Conservation (phyloP, 2,888 invertebrate genomes). For the Aleiodes leptofemur region DNA sequence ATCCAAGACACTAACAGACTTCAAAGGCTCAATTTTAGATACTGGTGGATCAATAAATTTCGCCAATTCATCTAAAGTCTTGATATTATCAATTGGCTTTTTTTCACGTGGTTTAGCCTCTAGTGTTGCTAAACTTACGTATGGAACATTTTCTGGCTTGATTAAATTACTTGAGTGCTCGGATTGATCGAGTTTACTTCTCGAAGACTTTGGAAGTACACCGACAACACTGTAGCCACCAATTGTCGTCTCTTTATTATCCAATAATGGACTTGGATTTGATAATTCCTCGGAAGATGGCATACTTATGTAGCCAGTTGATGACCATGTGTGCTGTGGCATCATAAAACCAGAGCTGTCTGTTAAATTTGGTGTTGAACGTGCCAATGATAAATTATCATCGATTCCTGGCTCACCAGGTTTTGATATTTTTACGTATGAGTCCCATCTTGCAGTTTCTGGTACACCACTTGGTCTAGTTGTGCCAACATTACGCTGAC, state of each 20-base stretch:
- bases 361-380: constrained; percentile 72
- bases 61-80: constrained; percentile 60
- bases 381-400: constrained; percentile 69
- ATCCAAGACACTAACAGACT: neutral
- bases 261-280: constrained; percentile 69
- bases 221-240: constrained; percentile 68
- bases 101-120: constrained; percentile 63
- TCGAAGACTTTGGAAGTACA: constrained; percentile 58
- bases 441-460: constrained; percentile 67
- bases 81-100: constrained; percentile 54
- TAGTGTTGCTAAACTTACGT: constrained; percentile 65
- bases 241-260: constrained; percentile 60
- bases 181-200: constrained; percentile 57
- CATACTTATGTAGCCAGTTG: constrained; percentile 71
- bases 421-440: constrained; percentile 69
- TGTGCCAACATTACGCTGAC: constrained; percentile 69
- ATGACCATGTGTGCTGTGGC: constrained; percentile 70
- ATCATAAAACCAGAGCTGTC: constrained; percentile 65
- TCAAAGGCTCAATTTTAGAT: constrained; percentile 53
- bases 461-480: constrained; percentile 54
- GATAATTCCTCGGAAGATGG: constrained; percentile 69
- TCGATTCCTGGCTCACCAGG: constrained; percentile 61
- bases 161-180: constrained; percentile 37
- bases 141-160: constrained; percentile 59
- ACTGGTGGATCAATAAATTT: constrained; percentile 55